Evolutionary conservation across 2,113 vertebrate genomes (phyloP), one percentile per base, ranked within the genome.

Genomic region (Nannospalax galili): DNA sequence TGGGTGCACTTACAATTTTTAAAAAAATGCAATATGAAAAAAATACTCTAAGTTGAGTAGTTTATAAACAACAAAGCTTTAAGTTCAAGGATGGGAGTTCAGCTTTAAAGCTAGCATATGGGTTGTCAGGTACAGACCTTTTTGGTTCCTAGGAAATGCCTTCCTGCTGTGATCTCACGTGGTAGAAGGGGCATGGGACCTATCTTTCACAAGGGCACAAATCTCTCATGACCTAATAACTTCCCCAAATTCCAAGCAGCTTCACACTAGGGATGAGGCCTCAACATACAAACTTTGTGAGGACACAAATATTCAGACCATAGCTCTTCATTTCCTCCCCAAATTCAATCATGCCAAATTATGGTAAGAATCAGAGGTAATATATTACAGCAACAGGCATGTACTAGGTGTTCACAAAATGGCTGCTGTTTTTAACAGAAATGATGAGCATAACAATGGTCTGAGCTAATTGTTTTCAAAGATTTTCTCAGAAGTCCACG

Each of bases 401-500:
- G 35, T 90, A 72, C 2, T 26, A 87, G 11, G 60, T 74, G 2
- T 40, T 93, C 64, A 87, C 81, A 52, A 84, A 91, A 89, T 40
- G 28, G 20, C 72, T 75, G 26, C 67, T 88, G 0, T 37, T 80
- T 89, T 84, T n/a, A 84, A 75, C 22, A 81, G 77, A 95, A 88
- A 84, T 7, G 24, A 56, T 48, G n/a, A 77, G 32, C 91, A 64
- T 75, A 60, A 16, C 32, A 85, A 67, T 81, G 30, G 19, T 93
- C 28, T 77, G 32, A 75, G n/a, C 5, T n/a, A 93, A 26, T 88
- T 45, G 3, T 81, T 94, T 89, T 93, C 64, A 91, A 75, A 77
- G 42, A 56, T 94, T 73, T 85, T 91, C 67, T 95, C 69, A 75
- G 48, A 95, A 91, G 60, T 74, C 19, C 65, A 17, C 78, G 62